Evolutionary conservation across 2,888 invertebrate genomes (phyloP).

Genomic region (Sympetrum striolatum): DNA sequence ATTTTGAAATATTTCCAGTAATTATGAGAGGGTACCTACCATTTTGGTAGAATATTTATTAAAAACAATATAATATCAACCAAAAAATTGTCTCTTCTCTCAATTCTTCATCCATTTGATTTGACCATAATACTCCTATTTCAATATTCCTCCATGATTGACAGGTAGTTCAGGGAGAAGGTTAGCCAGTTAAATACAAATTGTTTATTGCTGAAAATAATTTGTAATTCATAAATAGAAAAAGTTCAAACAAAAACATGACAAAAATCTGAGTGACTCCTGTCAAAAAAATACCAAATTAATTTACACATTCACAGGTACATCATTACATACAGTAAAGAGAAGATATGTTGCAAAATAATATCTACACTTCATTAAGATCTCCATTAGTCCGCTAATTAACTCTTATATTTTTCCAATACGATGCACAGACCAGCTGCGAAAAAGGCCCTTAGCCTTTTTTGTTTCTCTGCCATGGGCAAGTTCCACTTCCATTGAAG

Average conservation of each 20-base stretch:
- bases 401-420: constrained; percentile 57
- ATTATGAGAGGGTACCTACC: too few relatives aligned
- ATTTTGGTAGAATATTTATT: too few relatives aligned
- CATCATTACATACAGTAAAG: not conserved
- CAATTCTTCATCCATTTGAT: not conserved
- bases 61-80: too few relatives aligned
- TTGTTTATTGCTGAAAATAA: constrained; percentile 34
- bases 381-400: not conserved
- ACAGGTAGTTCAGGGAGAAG: too few relatives aligned
- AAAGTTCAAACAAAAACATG: not conserved
- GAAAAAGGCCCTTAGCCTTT: constrained; percentile 57
- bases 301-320: not conserved
- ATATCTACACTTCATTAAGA: not conserved
- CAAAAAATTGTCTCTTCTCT: too few relatives aligned
- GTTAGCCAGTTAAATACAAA: not conserved
- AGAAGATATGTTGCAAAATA: not conserved
- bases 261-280: not conserved
- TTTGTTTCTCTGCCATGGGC: constrained; percentile 58
- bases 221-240: constrained; percentile 4
- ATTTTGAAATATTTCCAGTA: too few relatives aligned
- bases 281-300: not conserved
- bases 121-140: not conserved
- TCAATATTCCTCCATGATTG: too few relatives aligned
- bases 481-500: constrained; percentile 58
- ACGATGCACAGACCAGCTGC: constrained; percentile 60